phyloP scores from a whole-genome alignment of 2,888 invertebrate genomes.

The Chydorus sphaericus region DNA sequence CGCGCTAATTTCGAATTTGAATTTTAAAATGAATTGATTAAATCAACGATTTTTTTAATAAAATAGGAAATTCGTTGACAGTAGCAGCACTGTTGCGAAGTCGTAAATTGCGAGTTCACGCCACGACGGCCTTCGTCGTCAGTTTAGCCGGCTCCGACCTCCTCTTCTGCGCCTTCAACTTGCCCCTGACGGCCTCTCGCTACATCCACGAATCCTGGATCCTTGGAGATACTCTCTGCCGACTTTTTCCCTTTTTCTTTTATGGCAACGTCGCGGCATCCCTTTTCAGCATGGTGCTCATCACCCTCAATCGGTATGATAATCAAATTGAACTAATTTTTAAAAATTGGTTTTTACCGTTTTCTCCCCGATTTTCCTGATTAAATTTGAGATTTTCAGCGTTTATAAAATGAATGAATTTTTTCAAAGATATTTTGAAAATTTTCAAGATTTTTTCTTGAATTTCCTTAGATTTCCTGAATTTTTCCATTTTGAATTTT shows the following conservation, averaged over 20 bases:
- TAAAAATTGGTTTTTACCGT: background rate
- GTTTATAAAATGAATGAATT: no score
- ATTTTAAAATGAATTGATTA: no score
- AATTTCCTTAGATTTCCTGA: no score
- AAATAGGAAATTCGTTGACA: slow-evolving; percentile 65
- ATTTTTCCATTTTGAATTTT: no score
- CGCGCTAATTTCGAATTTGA: no score
- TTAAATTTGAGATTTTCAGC: no score
- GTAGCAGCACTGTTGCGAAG: slow-evolving; percentile 61
- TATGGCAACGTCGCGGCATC: slow-evolving; percentile 82
- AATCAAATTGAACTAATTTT: background rate
- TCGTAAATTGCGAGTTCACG: slow-evolving; percentile 62
- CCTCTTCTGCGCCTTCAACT: slow-evolving; percentile 66
- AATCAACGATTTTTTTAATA: slow-evolving; percentile 6
- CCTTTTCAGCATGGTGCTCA: slow-evolving; percentile 74
- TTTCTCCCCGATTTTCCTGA: background rate
- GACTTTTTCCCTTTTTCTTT: slow-evolving; percentile 73
- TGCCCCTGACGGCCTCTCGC: slow-evolving; percentile 62
- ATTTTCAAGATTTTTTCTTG: no score
- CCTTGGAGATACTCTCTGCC: slow-evolving; percentile 58
- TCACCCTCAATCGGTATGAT: slow-evolving; percentile 68
- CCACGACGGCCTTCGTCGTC: slow-evolving; percentile 75
- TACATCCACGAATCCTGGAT: slow-evolving; percentile 70
- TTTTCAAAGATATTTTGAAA: no score
- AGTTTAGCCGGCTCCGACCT: slow-evolving; percentile 74